Evolutionary conservation across 2,888 invertebrate genomes (phyloP), one percentile per base, ranked within the genome.

Genomic region (Conus canariensis): DNA sequence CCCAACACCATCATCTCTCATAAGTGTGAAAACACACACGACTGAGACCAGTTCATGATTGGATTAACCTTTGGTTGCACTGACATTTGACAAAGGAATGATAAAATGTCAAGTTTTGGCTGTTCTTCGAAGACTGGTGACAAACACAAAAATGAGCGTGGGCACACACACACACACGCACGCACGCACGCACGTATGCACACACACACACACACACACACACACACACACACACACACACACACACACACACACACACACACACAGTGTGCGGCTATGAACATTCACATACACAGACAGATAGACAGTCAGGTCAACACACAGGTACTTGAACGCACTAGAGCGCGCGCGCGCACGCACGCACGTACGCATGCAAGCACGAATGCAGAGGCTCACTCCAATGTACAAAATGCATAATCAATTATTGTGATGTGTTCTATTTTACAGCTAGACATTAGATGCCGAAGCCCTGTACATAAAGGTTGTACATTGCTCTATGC

Each of bases 131-230:
- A 45, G 45, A 45, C 45, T 45, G 45, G 45, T 45, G 3, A 56
- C 56, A 45, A 22, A 56, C 12, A 56, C 19, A 56, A 7, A 58
- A 8, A 83, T 25, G 7, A 9, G 7, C 82, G 19, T 58, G 58
- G 6, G 19, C 58, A 58, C 82, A 83, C 82, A 83, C 58, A 58
- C 56, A 58, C 82, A 82, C 82, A 82, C 22, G 25, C 82, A 58
- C 58, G 19, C 58, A 22, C 19, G 58, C 82, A 56, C 82, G 56
- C 56, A 22, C 82, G 9, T 56, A 82, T 56, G 9, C 82, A 82
- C 56, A 19, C 82, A 45, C 82, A 82, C 82, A 56, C 82, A 82
- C 82, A 77, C 82, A 82, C 82, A 82, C 82, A 82, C 82, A 83
- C 82, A 19, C 82, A 83, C 58, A 83, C 82, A 58, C 56, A 22